Evolutionary conservation across 1,140 invertebrate genomes (phyloP).

Genomic region (Cydia amplana): DNA sequence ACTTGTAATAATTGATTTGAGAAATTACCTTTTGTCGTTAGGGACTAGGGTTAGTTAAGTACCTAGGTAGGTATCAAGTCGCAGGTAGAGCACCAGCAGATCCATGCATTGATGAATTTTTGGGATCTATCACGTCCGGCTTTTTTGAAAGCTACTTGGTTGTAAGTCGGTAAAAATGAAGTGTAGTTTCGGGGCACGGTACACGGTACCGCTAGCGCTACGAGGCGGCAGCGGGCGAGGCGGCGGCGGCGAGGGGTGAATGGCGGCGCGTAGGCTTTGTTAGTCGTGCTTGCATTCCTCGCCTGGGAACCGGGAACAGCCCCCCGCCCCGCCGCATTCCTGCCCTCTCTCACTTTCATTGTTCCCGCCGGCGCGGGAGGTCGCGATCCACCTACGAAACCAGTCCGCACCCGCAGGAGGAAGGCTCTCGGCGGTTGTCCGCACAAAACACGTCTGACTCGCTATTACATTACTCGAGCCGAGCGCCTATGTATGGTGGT

Average conservation of each 20-base stretch:
- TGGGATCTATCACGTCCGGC: conserved; percentile 40
- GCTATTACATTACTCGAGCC: conserved; percentile 58
- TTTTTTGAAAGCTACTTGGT: conserved; percentile 58
- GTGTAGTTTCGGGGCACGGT: conserved; percentile 43
- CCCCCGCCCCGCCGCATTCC: conserved; percentile 61
- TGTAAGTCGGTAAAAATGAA: conserved; percentile 71
- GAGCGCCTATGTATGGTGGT: conserved; percentile 38
- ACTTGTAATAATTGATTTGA: no score
- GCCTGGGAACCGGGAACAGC: conserved; percentile 73
- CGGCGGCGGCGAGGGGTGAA: conserved; percentile 56
- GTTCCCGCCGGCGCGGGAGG: conserved; percentile 74
- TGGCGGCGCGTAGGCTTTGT: conserved; percentile 75
- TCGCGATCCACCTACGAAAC: conserved; percentile 68
- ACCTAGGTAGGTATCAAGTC: no score
- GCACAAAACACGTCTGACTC: conserved; percentile 66
- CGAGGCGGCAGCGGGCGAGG: conserved; percentile 34
- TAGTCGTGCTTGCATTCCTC: conserved; percentile 75
- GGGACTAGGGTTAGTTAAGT: no score
- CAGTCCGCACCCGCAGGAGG: conserved; percentile 64
- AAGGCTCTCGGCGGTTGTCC: conserved; percentile 63
- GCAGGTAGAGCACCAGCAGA: no score
- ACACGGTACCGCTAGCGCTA: conserved; percentile 60
- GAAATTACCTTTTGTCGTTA: no score
- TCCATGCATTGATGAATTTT: background rate
- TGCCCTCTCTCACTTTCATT: conserved; percentile 77